Base-by-base conservation (phyloP, 2,113 vertebrate species). In the Chionis minor region DNA sequence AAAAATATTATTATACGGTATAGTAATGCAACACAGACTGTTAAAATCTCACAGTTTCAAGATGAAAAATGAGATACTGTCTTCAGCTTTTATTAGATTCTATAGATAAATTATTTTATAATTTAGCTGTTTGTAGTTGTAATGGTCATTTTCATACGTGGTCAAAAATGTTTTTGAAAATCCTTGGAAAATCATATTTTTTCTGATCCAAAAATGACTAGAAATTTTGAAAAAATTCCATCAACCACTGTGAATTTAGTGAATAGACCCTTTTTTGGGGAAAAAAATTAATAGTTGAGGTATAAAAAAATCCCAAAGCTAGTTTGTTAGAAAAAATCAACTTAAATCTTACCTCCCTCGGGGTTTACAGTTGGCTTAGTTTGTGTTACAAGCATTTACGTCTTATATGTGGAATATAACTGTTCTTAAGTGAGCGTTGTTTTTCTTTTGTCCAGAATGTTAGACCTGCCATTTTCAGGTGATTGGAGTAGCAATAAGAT, bases 121-220 rank as follows among this genome's bases (percentile, higher is more conserved):
- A 26, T 77, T 86, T 13, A 77, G 3, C 26, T 86, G 44, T 12
- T 77, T 52, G 9, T 44, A 38, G 20, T 40, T 22, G 6, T 56
- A 90, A 59, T 58, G 18, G 26, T 45, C 1, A 0, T 65, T 32
- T 83, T 89, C 12, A 18, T n/a, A 22, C 0, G 0, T 63, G 12
- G 12, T 86, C 23, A 56, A n/a, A 69, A 56, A 47, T 63, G 4
- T 8, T 58, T 58, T 51, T 69, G 28, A 54, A 63, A 73, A 26
- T 55, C 23, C 38, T 51, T 90, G 17, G 13, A 42, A 67, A 71
- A 62, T 32, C 0, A 2, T 26, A 4, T 44, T 74, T 67, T 58
- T 78, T 20, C 15, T 85, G 12, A 6, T 54, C 21, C 18, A 54
- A 8, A 78, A 61, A 33, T 54, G 3, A 44, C 11, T 6, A 81